These are phyloP conservation scores for Cynodonichthys magdalenae DNA, from an alignment of 2,797 vertebrate species.

Conservation along the genomic window DNA sequence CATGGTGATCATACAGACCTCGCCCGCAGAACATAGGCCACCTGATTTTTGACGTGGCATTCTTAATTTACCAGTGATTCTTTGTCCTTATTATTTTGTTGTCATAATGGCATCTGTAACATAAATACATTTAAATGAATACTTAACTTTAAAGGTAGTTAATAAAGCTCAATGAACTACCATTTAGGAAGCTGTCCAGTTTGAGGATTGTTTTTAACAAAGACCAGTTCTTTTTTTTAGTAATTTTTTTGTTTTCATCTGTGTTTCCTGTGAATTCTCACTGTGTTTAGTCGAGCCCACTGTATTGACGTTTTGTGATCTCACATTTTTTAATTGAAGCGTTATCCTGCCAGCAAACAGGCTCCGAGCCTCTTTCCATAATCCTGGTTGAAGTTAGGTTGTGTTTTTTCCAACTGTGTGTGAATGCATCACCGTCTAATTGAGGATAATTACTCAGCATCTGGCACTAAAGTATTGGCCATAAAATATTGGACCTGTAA, in stretches of 20 bases:
- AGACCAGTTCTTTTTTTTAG: neutral
- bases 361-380: conserved; percentile 7
- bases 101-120: neutral
- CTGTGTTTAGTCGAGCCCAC: neutral
- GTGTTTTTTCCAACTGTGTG: neutral
- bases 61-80: conserved; percentile 6
- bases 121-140: neutral
- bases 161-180: neutral
- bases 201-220: no score
- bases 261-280: conserved; percentile 4
- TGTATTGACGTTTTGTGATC: neutral
- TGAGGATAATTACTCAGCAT: conserved; percentile 51
- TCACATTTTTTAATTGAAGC: conserved; percentile 13
- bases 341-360: conserved; percentile 15
- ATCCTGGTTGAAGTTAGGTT: conserved; percentile 3
- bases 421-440: conserved; percentile 11
- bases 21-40: conserved; percentile 1
- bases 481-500: conserved; percentile 37
- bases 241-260: neutral
- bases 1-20: neutral
- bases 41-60: conserved; percentile 2
- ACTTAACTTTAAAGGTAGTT: neutral
- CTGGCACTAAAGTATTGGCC: conserved; percentile 40
- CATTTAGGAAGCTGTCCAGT: neutral
- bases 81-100: neutral